Conservation (phyloP, 1,140 invertebrate species). For the Dendrolimus kikuchii region DNA sequence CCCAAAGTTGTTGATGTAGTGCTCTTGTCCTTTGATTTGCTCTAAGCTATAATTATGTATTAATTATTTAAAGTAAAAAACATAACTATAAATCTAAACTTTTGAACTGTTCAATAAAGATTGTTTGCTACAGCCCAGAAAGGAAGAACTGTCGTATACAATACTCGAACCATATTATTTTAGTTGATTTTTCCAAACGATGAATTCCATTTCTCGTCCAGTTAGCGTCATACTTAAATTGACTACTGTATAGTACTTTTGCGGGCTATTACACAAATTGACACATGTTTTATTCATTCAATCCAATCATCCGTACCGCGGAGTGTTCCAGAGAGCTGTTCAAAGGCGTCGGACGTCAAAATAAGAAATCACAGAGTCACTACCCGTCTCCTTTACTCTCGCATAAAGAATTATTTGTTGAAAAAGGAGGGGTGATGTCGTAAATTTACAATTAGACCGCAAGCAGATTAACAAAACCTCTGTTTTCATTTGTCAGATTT, state of each 20-base stretch:
- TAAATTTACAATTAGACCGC: constrained; percentile 25
- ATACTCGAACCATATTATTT: too few relatives aligned
- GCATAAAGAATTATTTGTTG: constrained; percentile 4
- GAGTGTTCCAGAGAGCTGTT: constrained; percentile 30
- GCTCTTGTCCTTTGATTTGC: too few relatives aligned
- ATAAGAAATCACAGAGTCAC: constrained; percentile 23
- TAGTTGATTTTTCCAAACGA: too few relatives aligned
- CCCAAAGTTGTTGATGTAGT: too few relatives aligned
- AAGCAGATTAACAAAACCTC: constrained; percentile 50
- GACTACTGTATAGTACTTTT: constrained; percentile 53
- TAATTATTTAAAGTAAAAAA: too few relatives aligned
- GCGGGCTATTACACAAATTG: constrained; percentile 59
- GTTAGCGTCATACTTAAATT: constrained; percentile 22
- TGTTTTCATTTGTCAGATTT: constrained; percentile 24
- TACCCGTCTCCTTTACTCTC: constrained; percentile 15
- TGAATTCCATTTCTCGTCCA: not conserved
- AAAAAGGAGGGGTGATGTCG: constrained; percentile 11
- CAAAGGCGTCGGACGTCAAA: constrained; percentile 43
- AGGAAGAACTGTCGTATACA: too few relatives aligned
- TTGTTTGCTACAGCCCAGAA: too few relatives aligned
- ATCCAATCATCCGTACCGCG: constrained; percentile 56
- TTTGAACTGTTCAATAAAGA: too few relatives aligned
- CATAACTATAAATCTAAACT: too few relatives aligned
- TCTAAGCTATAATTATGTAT: too few relatives aligned
- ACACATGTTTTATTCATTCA: constrained; percentile 61